Evolutionary conservation across 2,113 vertebrate genomes (phyloP).

Genomic region (Zingel zingel): DNA sequence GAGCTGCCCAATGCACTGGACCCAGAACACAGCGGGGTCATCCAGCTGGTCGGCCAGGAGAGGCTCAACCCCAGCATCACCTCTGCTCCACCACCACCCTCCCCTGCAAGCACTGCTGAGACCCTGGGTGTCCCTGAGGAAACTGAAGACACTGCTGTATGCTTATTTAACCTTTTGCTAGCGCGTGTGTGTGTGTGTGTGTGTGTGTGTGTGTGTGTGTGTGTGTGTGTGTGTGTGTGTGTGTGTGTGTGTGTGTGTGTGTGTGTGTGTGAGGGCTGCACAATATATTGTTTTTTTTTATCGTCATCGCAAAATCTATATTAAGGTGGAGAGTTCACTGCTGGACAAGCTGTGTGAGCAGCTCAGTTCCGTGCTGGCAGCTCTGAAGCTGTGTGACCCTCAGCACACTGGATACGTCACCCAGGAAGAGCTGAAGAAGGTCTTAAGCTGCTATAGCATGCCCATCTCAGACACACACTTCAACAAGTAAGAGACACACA

Average conservation of each 20-base stretch:
- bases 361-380: constrained; percentile 52
- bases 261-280: too few relatives aligned
- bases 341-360: constrained; percentile 64
- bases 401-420: constrained; percentile 45
- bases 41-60: constrained; percentile 50
- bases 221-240: background rate
- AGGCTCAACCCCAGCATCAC: constrained; percentile 60
- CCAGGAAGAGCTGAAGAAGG: constrained; percentile 70
- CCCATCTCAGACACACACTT: constrained; percentile 71
- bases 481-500: constrained; percentile 70
- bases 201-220: background rate
- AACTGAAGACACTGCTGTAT: background rate
- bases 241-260: background rate
- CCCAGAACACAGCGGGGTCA: constrained; percentile 50
- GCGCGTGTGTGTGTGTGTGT: background rate
- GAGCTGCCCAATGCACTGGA: constrained; percentile 74
- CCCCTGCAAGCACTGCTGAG: background rate
- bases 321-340: constrained; percentile 72
- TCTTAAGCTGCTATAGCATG: constrained; percentile 64
- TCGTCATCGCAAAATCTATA: background rate
- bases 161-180: background rate
- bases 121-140: background rate
- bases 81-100: background rate
- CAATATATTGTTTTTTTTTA: too few relatives aligned
- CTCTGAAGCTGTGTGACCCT: constrained; percentile 66